Evolutionary conservation across 2,888 invertebrate genomes (phyloP), one percentile per base, ranked within the genome.

Genomic region (Thereva nobilitata): DNA sequence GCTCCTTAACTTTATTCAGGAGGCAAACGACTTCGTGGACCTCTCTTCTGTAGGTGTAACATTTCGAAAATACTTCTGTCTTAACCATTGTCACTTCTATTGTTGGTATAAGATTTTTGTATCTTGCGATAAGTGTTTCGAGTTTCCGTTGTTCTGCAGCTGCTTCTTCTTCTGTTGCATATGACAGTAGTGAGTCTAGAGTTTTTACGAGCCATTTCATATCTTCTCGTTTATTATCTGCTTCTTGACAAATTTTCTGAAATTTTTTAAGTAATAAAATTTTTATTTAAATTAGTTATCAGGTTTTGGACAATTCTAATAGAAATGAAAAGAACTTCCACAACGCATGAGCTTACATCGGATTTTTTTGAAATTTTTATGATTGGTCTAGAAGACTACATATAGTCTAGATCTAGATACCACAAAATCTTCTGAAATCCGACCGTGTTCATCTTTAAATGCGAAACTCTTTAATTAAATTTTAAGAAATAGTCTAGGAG

Each of bases 171-270:
- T 94, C 92, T 8, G 91, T 87, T 72, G 92, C 90, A 76, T 92
- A 91, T 67, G 91, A 88, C 23, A 92, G 87, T 68, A 97, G 85
- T 74, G 90, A 89, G 75, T 97, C 95, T 61, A 97, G 82, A 9
- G 92, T 93, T 80, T 95, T 93, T 1, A 95, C 93, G 65, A 97
- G 84, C 93, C 95, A 95, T 77, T 95, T 95, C 90, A 96, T 95
- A 75, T 95, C 94, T 79, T 95, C 95, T 37, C 94, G 87, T 78
- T 93, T 92, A 68, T 86, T 86, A 78, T 96, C 95, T 42, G 95
- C 94, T 82, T 95, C 93, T 69, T 90, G 89, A 78, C 95, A 95
- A 73, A 95, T 91, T 79, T 87, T 88, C 95, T 95, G 82, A 4
- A 80, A 79, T 72, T 8, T 42, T 42, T 42, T 42, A 8, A 42